These are phyloP conservation scores for Drosophila nebulosa DNA, from an alignment of 1,140 invertebrate species.

Conservation along the genomic window DNA sequence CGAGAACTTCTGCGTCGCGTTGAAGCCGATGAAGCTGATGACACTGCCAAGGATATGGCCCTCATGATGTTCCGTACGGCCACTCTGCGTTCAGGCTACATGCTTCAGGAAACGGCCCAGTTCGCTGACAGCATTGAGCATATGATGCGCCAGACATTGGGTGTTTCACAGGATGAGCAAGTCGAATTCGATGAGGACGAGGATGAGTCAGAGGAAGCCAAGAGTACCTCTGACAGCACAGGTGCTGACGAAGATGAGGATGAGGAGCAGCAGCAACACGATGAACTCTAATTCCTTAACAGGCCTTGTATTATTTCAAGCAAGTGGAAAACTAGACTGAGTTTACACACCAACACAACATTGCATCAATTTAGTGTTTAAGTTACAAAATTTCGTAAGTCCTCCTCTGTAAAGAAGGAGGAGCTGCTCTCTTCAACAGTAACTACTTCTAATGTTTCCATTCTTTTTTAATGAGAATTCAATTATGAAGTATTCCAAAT, in stretches of 20 bases:
- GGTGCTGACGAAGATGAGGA: conserved; percentile 57
- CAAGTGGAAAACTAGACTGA: conserved; percentile 58
- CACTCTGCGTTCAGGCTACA: conserved; percentile 93
- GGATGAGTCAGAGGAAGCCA: conserved; percentile 59
- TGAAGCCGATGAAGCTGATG: conserved; percentile 89
- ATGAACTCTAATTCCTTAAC: conserved; percentile 62
- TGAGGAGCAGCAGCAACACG: conserved; percentile 70
- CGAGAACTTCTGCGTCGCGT: conserved; percentile 94
- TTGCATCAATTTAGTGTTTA: conserved; percentile 62
- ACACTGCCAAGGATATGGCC: conserved; percentile 92
- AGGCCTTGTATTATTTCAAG: conserved; percentile 37
- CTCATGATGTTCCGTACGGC: conserved; percentile 96
- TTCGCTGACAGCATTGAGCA: conserved; percentile 94
- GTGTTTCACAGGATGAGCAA: conserved; percentile 89
- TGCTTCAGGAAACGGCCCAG: conserved; percentile 91
- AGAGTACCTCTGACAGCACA: conserved; percentile 46
- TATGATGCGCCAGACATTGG: conserved; percentile 91
- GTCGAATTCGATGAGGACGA: conserved; percentile 83
- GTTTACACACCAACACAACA: conserved; percentile 31
- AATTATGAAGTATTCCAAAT: conserved; percentile 27
- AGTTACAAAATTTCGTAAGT: conserved; percentile 55
- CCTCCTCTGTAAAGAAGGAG: conserved; percentile 9
- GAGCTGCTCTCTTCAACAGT: conserved; percentile 31
- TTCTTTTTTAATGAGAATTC: conserved; percentile 17
- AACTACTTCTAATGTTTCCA: conserved; percentile 17